These are phyloP conservation scores for Folsomia manolachei DNA, from an alignment of 2,888 invertebrate species.

Conservation along the genomic window DNA sequence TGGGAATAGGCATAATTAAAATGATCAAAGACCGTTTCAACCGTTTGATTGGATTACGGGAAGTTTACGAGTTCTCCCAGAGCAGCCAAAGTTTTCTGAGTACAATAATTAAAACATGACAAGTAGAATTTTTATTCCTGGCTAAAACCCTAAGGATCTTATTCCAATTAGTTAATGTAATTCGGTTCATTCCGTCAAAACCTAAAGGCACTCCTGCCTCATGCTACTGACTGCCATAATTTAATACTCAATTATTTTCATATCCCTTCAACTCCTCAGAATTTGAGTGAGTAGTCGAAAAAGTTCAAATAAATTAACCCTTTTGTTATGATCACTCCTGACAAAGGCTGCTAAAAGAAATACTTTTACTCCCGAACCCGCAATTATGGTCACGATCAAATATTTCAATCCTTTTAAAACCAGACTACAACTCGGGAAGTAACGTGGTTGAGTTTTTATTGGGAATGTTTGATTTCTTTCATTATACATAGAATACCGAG, in stretches of 20 bases:
- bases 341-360: too few relatives aligned
- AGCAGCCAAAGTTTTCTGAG: not conserved
- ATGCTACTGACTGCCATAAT: not conserved
- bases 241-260: not conserved
- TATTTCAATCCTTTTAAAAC: not conserved
- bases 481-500: too few relatives aligned
- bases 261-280: not conserved
- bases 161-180: constrained; percentile 6
- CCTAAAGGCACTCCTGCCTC: not conserved
- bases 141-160: not conserved
- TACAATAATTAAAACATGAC: constrained; percentile 4
- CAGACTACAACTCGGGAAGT: too few relatives aligned
- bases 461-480: too few relatives aligned
- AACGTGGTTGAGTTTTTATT: too few relatives aligned
- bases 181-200: constrained; percentile 4
- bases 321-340: too few relatives aligned
- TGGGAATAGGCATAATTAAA: constrained; percentile 14
- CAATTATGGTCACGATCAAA: constrained; percentile 1
- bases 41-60: constrained; percentile 14
- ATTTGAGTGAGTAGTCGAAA: not conserved
- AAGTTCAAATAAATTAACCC: constrained; percentile 15
- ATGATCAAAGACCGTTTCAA: constrained; percentile 14
- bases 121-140: not conserved
- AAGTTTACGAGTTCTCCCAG: constrained; percentile 8
- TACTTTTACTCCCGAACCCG: constrained; percentile 6